phyloP scores from a whole-genome alignment of 2,888 invertebrate species.

The Urechis unicinctus region DNA sequence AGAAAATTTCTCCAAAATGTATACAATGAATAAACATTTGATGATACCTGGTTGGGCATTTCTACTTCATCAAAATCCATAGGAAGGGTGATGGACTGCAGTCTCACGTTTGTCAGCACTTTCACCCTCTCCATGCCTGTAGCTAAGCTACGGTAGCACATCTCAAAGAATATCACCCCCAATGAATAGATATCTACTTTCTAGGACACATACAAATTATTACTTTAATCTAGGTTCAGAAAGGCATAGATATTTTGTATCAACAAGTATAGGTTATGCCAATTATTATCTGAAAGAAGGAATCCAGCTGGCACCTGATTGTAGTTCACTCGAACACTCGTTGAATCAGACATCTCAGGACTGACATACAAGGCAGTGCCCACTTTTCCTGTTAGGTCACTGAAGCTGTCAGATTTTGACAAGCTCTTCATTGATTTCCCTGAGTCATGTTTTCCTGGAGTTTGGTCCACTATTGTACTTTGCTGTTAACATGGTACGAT shows the following conservation, averaged over 20 bases:
- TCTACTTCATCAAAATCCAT: conserved; percentile 53
- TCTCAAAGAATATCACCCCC: conserved; percentile 82
- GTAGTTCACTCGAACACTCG: conserved; percentile 38
- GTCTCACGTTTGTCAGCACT: conserved; percentile 66
- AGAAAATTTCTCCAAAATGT: background rate
- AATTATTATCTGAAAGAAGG: too few relatives aligned
- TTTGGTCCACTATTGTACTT: too few relatives aligned
- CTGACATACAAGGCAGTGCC: conserved; percentile 94
- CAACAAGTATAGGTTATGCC: too few relatives aligned
- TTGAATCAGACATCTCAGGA: conserved; percentile 78
- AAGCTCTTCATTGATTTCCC: background rate
- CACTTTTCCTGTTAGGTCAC: conserved; percentile 66
- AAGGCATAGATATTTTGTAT: too few relatives aligned
- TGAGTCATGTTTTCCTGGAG: background rate
- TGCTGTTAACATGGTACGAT: too few relatives aligned
- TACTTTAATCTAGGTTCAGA: too few relatives aligned
- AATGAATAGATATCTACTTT: conserved; percentile 72
- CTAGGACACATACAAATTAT: conserved; percentile 47
- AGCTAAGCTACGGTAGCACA: conserved; percentile 77
- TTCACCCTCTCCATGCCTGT: conserved; percentile 86
- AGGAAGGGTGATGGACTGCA: conserved; percentile 60
- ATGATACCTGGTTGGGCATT: conserved; percentile 29
- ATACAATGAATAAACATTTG: background rate
- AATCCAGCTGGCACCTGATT: too few relatives aligned
- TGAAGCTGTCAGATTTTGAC: conserved; percentile 7